phyloP scores from a whole-genome alignment of 2,888 invertebrate species.

The Seira sanloemensis region DNA sequence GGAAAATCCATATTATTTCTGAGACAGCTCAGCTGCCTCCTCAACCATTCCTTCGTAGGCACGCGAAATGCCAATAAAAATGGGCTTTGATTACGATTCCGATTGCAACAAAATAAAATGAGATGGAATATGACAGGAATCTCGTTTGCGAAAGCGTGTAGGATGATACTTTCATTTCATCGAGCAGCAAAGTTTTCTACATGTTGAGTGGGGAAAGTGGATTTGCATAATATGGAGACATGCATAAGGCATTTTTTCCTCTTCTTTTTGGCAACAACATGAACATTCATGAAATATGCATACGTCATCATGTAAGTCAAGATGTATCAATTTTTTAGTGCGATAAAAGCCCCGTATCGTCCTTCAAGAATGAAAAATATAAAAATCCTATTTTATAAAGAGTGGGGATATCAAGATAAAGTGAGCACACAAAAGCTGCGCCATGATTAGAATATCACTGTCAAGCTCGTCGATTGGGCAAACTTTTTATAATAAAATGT shows the following conservation, averaged over 20 bases:
- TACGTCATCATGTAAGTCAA: constrained; percentile 1
- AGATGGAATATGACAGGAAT: constrained; percentile 12
- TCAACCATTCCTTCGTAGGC: neutral
- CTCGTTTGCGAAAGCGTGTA: neutral
- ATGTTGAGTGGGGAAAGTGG: neutral
- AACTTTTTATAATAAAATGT: too few species aligned
- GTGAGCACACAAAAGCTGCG: too few species aligned
- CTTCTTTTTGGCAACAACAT: neutral
- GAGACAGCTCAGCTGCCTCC: neutral
- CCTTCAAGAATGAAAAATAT: neutral
- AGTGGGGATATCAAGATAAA: too few species aligned
- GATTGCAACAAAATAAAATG: neutral
- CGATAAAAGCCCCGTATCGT: neutral
- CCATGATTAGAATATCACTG: too few species aligned
- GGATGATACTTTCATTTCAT: neutral
- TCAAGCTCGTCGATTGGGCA: too few species aligned
- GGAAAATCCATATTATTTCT: too few species aligned
- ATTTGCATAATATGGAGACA: constrained; percentile 16
- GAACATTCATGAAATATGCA: neutral
- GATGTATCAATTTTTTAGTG: neutral
- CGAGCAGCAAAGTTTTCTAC: too few species aligned
- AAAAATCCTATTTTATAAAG: too few species aligned
- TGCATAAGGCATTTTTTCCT: neutral
- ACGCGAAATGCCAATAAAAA: constrained; percentile 10
- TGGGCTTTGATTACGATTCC: neutral